phyloP scores from a whole-genome alignment of 2,113 vertebrate species.

The Bujurquina vittata region DNA sequence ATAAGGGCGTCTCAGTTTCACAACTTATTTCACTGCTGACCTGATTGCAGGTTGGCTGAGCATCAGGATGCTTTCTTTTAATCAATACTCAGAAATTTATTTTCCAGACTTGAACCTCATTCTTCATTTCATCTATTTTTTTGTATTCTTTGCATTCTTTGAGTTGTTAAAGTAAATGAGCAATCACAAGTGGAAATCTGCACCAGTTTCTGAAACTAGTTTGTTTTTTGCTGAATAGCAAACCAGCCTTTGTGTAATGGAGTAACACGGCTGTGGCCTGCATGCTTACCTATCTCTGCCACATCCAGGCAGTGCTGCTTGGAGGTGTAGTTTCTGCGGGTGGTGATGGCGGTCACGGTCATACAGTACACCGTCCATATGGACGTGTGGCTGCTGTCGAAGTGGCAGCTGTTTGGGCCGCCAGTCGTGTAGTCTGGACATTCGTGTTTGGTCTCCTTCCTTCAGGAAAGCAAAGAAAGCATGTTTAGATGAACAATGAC shows the following conservation, averaged over 20 bases:
- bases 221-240: too few species aligned
- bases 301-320: conserved; percentile 78
- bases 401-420: conserved; percentile 79
- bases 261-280: background rate
- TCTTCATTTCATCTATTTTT: background rate
- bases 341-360: conserved; percentile 72
- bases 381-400: conserved; percentile 76
- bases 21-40: background rate
- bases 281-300: conserved; percentile 76
- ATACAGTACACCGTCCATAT: conserved; percentile 81
- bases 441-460: conserved; percentile 52
- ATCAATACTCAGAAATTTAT: background rate
- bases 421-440: conserved; percentile 79
- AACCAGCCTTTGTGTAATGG: background rate
- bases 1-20: background rate
- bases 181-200: background rate
- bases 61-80: background rate
- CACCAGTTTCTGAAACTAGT: background rate
- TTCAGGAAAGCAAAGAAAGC: too few species aligned
- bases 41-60: background rate
- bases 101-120: background rate
- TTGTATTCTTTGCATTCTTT: background rate
- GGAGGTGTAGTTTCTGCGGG: conserved; percentile 66
- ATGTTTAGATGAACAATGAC: background rate
- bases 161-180: background rate